Base-by-base conservation (phyloP, 2,888 invertebrate genomes). In the Sarcophaga carnaria region DNA sequence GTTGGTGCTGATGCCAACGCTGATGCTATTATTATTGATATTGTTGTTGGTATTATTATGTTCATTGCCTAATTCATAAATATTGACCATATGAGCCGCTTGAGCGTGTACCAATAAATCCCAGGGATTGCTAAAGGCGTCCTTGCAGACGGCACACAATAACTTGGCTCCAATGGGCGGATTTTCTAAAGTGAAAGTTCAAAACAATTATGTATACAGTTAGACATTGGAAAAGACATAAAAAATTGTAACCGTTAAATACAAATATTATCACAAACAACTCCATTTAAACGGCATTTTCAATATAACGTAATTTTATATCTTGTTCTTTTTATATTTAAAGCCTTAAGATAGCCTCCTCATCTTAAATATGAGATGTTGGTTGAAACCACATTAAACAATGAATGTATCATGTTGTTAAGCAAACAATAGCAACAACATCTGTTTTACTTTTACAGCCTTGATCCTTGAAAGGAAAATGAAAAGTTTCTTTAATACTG, bases 91-190 rank as follows among this genome's bases (percentile, higher is more conserved):
- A 92, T 96, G 96, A 77, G 95, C 95, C 66, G 95, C 95, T 91
- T 96, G 96, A 87, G 95, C 95, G 93, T 96, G 96, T 79, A 96
- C 96, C 95, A 96, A 95, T 89, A 96, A 93, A 93, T 96, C 96
- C 96, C 96, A 96, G 85, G 96, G 95, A 90, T 95, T 95, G 89
- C 94, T 94, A 91, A 96, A 96, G 84, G 95, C 94, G 92, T 95
- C 95, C 93, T 96, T 95, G 93, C 96, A 96, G 90, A 95, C 94
- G 85, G 95, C 95, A 92, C 96, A 96, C 87, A 95, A 93, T 88
- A 96, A 94, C 90, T 95, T 94, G 79, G 93, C 93, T 89, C 93
- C 91, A 88, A 92, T 90, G 81, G 92, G 90, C 89, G 93, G 92
- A 89, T 91, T 92, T 89, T 93, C 93, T 93, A 86, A 70, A 85